Conservation (phyloP, 2,113 vertebrate genomes). For the Pelecanoides urinatrix region DNA sequence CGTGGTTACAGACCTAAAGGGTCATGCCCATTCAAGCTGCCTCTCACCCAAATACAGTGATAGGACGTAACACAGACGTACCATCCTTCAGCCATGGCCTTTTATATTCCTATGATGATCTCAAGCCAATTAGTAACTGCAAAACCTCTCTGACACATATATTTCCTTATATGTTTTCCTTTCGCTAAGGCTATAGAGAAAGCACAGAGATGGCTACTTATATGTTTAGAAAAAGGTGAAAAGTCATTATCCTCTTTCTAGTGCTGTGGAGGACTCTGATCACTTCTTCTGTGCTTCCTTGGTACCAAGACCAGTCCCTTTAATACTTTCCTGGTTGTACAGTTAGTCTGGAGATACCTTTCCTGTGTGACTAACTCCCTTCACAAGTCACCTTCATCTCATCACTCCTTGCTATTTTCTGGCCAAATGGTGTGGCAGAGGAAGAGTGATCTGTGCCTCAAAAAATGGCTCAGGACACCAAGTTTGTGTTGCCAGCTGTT, state of each 20-base stretch:
- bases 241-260: background rate
- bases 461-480: background rate
- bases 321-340: background rate
- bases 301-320: background rate
- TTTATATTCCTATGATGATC: background rate
- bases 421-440: background rate
- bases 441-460: background rate
- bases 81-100: background rate
- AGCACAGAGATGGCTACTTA: background rate
- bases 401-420: background rate
- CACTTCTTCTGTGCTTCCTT: background rate
- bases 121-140: background rate
- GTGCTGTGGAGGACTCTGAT: background rate
- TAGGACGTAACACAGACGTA: background rate
- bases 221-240: background rate
- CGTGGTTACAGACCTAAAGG: background rate
- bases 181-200: background rate
- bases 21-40: background rate
- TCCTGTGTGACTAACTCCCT: background rate
- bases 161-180: background rate
- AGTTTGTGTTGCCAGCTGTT: conserved; percentile 11
- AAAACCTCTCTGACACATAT: background rate
- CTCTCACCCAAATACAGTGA: background rate
- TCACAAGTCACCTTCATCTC: background rate
- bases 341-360: background rate